Conservation (phyloP, 2,797 vertebrate species). For the Sebastes iracundus region DNA sequence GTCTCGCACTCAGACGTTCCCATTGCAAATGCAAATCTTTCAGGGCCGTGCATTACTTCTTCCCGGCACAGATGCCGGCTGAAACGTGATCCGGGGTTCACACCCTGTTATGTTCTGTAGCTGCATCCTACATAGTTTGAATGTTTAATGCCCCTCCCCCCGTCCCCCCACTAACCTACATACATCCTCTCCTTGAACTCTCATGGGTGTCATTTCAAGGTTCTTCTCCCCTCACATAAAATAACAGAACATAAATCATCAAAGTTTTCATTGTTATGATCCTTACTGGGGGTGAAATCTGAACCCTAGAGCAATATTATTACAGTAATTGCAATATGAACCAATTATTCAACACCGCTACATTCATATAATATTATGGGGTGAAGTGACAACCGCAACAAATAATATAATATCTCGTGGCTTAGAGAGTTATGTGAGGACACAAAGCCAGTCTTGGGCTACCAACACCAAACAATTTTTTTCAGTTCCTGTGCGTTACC, state of each 20-base stretch:
- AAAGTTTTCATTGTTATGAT: slow-evolving; percentile 38
- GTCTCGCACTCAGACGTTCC: slow-evolving; percentile 13
- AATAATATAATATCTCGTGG: background rate
- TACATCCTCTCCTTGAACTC: slow-evolving; percentile 65
- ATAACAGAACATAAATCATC: slow-evolving; percentile 37
- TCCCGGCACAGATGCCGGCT: slow-evolving; percentile 6
- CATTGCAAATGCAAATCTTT: slow-evolving; percentile 47
- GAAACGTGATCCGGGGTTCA: slow-evolving; percentile 46
- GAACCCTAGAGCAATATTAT: slow-evolving; percentile 18
- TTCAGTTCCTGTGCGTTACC: slow-evolving; percentile 72
- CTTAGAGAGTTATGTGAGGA: background rate
- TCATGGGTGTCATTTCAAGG: slow-evolving; percentile 66
- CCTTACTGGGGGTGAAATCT: slow-evolving; percentile 4
- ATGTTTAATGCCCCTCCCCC: slow-evolving; percentile 42
- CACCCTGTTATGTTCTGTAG: slow-evolving; percentile 28
- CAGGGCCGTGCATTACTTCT: background rate
- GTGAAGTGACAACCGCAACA: background rate
- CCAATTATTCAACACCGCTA: slow-evolving; percentile 17
- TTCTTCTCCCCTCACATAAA: slow-evolving; percentile 46
- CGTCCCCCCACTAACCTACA: slow-evolving; percentile 57
- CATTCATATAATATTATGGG: background rate
- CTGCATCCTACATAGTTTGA: slow-evolving; percentile 52
- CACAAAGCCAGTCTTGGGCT: background rate
- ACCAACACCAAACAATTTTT: background rate
- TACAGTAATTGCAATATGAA: slow-evolving; percentile 33